Base-by-base conservation (phyloP, 2,113 vertebrate species). In the Mirounga angustirostris region DNA sequence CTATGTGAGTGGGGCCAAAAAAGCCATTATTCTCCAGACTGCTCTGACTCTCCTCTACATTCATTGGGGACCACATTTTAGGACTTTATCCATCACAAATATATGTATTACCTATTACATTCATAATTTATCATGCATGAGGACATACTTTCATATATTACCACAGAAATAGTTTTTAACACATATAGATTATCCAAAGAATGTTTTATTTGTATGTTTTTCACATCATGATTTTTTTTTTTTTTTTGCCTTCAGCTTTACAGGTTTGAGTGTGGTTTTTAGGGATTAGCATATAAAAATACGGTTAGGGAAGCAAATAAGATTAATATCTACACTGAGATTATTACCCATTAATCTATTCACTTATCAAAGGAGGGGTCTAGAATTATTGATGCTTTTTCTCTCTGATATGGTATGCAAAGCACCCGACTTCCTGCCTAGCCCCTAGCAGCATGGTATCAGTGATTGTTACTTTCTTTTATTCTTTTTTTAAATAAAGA, bases 241-340 rank as follows among this genome's bases (percentile, higher is more conserved):
- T 67, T 56, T 84, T 59, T 96, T 95, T 92, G 21, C 3, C 30
- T 74, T 97, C 54, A 86, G 58, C 30, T 21, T 80, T 95, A 56
- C 7, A 76, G 2, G 1, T 7, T 11, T 74, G 21, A 36, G 6
- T 24, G 19, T 54, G 30, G 8, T 24, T 59, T 96, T 93, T 92
- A 92, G 11, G 83, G 33, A 92, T 82, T 65, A 28, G 21, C n/a
- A 0, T 59, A 1, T 50, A 92, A 83, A 33, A 87, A 76, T 22
- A 95, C 5, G 21, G 13, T 80, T 82, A 78, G 11, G 18, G 1
- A 58, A 1, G 19, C 1, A 10, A 10, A 8, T 36, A 2, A 61
- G 67, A 67, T 73, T 92, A 36, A 65, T 93, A 73, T 89, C 81
- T 83, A 83, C 5, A 65, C 1, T 96, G 14, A 54, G 4, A 92